Evolutionary conservation across 2,113 vertebrate species (phyloP).

Genomic region (Anseranas semipalmata): DNA sequence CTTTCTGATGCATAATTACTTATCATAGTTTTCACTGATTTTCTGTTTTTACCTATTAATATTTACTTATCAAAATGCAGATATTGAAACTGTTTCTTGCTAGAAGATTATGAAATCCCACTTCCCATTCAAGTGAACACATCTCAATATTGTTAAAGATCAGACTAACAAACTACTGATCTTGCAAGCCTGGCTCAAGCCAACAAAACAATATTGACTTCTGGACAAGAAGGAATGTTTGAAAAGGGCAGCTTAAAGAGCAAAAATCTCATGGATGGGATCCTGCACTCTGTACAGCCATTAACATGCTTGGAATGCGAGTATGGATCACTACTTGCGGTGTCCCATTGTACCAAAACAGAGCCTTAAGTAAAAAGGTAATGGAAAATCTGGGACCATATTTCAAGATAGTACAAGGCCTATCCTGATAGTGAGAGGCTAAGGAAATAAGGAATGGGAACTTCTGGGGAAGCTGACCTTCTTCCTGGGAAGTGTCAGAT

Average conservation of each 20-base stretch:
- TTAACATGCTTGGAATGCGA: background rate
- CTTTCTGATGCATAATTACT: background rate
- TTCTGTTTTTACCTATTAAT: too few species aligned
- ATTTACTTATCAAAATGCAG: too few species aligned
- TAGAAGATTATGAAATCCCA: background rate
- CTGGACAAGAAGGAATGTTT: background rate
- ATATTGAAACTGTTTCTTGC: background rate
- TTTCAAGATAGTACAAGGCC: too few species aligned
- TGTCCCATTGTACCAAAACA: background rate
- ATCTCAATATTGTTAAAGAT: background rate
- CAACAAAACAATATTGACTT: background rate
- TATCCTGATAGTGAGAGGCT: too few species aligned
- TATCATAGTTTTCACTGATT: too few species aligned
- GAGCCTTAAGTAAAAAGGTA: background rate
- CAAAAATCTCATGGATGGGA: too few species aligned
- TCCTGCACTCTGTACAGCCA: background rate
- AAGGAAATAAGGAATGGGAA: background rate
- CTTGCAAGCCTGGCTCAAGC: background rate
- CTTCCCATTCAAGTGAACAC: background rate
- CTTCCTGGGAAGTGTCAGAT: background rate
- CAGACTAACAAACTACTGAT: background rate
- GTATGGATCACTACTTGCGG: background rate
- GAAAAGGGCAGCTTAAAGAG: background rate
- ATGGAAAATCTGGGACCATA: background rate
- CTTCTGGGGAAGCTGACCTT: background rate